Evolutionary conservation across 2,113 vertebrate species (phyloP).

Genomic region (Regulus satrapa): DNA sequence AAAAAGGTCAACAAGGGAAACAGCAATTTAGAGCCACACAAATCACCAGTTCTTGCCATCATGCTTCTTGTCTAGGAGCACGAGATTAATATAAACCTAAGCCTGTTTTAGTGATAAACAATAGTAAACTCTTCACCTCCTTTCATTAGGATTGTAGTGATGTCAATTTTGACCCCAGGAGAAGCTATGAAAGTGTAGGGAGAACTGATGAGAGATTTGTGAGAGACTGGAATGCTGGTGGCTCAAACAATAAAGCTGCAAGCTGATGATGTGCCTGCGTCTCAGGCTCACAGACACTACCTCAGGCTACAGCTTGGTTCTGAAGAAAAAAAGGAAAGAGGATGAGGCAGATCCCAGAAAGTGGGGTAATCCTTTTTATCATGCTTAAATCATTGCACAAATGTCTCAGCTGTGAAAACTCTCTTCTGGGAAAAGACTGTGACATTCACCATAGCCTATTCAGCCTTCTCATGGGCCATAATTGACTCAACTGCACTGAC

Average conservation of each 20-base stretch:
- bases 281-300: not conserved
- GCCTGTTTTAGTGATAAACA: not conserved
- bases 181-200: not conserved
- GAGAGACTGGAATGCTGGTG: not conserved
- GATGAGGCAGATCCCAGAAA: not conserved
- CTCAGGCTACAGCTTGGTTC: not conserved
- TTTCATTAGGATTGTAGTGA: not conserved
- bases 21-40: not conserved
- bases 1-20: slow-evolving; percentile 6
- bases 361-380: not conserved
- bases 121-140: not conserved
- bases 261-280: not conserved
- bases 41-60: not conserved
- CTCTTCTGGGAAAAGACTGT: not conserved
- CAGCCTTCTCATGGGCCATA: too few species aligned
- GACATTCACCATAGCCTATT: not conserved
- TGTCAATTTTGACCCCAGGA: not conserved
- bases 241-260: not conserved
- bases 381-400: not conserved
- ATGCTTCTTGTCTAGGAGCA: not conserved
- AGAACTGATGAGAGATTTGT: not conserved
- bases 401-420: not conserved
- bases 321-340: not conserved
- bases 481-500: not conserved
- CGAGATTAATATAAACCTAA: not conserved